Percentiles rank a stretch among this genome's conserved stretches.
phyloP scores from a whole-genome alignment of 1,140 invertebrate species.

The Popillia japonica region DNA sequence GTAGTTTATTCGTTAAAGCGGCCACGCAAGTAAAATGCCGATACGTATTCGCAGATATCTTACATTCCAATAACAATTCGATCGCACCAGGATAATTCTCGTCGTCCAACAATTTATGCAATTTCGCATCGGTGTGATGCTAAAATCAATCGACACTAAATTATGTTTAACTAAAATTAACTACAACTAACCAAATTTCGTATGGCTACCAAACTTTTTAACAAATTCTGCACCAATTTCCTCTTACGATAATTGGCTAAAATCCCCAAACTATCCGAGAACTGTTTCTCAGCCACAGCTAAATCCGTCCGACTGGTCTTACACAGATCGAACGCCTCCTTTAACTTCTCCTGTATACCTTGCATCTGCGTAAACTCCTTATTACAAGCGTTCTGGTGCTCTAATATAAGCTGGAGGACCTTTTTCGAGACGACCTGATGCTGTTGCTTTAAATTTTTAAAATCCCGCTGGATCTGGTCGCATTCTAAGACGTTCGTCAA shows the following conservation, averaged over 20 bases:
- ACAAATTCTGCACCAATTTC: constrained; percentile 78
- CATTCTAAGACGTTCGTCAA: constrained; percentile 70
- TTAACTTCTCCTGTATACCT: constrained; percentile 77
- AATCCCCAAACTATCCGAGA: constrained; percentile 87
- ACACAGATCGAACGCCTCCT: constrained; percentile 75
- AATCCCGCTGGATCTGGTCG: constrained; percentile 72
- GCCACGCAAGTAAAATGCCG: constrained; percentile 87
- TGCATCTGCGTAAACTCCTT: constrained; percentile 84
- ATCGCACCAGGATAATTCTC: constrained; percentile 92
- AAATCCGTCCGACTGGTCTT: constrained; percentile 75
- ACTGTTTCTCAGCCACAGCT: constrained; percentile 77
- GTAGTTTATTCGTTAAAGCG: constrained; percentile 84
- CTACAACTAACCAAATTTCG: constrained; percentile 82
- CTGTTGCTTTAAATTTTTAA: constrained; percentile 74
- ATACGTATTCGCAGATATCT: constrained; percentile 81
- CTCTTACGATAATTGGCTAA: constrained; percentile 87
- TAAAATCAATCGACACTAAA: constrained; percentile 62
- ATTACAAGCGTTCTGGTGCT: constrained; percentile 86
- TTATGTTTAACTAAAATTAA: no score
- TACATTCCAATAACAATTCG: constrained; percentile 85
- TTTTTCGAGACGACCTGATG: constrained; percentile 89
- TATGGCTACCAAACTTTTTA: constrained; percentile 82
- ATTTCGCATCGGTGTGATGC: constrained; percentile 83
- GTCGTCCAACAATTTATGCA: constrained; percentile 81
- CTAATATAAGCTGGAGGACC: constrained; percentile 86